A percentile compares a stretch with the other conserved stretches of the same genome.
Conservation (phyloP, 1,140 invertebrate species). For the Papilio helenus region DNA sequence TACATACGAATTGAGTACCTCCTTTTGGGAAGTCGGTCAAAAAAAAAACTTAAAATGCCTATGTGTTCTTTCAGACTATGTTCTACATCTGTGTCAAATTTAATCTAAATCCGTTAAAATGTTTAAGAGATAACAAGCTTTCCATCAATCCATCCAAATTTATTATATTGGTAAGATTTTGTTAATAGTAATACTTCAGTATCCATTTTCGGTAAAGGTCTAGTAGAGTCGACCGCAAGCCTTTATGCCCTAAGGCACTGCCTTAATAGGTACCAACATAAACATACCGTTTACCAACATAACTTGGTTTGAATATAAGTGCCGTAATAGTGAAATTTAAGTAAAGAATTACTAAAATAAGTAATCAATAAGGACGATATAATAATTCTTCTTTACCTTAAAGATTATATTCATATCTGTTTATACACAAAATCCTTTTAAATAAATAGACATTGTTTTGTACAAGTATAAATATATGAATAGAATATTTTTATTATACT, state of each 20-base stretch:
- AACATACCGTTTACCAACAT: neutral
- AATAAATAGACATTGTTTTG: neutral
- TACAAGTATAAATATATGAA: neutral
- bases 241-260: neutral
- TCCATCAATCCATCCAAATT: too few relatives aligned
- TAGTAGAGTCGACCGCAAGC: neutral
- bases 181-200: neutral
- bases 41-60: too few relatives aligned
- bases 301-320: neutral
- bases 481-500: too few relatives aligned
- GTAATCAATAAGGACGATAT: too few relatives aligned
- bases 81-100: too few relatives aligned
- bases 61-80: too few relatives aligned
- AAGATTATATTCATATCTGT: neutral
- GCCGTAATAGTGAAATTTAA: neutral
- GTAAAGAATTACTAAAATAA: too few relatives aligned
- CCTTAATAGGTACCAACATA: neutral
- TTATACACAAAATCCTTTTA: neutral
- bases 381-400: neutral
- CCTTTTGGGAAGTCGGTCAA: too few relatives aligned
- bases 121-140: neutral
- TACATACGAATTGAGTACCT: too few relatives aligned
- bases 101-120: too few relatives aligned
- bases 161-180: too few relatives aligned
- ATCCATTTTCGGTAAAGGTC: neutral